Evolutionary conservation across 2,888 invertebrate genomes (phyloP).

Genomic region (Seladonia tumulorum): DNA sequence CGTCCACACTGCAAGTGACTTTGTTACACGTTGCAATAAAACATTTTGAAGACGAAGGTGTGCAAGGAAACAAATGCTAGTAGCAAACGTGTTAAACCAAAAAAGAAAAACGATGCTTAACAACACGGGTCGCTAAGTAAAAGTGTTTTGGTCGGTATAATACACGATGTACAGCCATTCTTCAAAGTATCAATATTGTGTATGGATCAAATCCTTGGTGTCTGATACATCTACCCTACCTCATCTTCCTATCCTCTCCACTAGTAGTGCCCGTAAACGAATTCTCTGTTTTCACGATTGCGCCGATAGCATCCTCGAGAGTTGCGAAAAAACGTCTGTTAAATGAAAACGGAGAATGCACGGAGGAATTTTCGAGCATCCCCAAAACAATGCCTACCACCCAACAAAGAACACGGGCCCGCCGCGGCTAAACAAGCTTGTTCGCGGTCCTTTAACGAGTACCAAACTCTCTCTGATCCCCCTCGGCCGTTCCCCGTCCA

Average conservation of each 20-base stretch:
- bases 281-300: neutral
- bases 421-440: constrained; percentile 51
- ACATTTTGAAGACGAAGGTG: too few species aligned
- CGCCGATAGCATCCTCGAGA: neutral
- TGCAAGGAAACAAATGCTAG: too few species aligned
- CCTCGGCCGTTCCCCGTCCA: constrained; percentile 2
- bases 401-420: constrained; percentile 34
- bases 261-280: neutral
- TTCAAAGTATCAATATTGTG: too few species aligned
- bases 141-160: too few species aligned
- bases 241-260: neutral
- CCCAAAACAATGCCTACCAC: constrained; percentile 36
- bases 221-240: too few species aligned
- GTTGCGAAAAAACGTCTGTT: neutral
- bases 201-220: too few species aligned
- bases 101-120: too few species aligned
- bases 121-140: too few species aligned
- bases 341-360: constrained; percentile 12
- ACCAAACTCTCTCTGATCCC: constrained; percentile 29
- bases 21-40: too few species aligned
- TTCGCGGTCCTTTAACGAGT: constrained; percentile 63
- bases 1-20: too few species aligned
- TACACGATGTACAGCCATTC: too few species aligned
- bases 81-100: too few species aligned
- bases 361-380: constrained; percentile 14